phyloP scores from a whole-genome alignment of 2,797 vertebrate genomes.

The Anguilla obscura region DNA sequence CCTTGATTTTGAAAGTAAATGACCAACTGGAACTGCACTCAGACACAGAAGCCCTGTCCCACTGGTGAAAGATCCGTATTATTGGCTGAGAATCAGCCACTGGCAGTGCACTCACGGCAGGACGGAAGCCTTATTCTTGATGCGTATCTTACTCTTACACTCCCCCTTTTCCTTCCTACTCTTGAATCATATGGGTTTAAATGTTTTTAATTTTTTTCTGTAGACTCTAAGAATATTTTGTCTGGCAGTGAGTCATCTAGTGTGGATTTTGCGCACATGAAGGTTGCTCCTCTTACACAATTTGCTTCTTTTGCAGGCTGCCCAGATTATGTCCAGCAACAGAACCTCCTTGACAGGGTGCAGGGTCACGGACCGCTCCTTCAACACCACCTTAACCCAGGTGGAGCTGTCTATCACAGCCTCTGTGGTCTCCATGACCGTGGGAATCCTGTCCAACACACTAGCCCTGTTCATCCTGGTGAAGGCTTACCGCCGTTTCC shows the following conservation, averaged over 20 bases:
- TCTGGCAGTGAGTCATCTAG: background rate
- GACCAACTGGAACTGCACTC: no score
- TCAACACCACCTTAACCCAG: conserved; percentile 74
- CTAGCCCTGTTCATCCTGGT: conserved; percentile 88
- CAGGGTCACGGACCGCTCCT: conserved; percentile 45
- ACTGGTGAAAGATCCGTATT: background rate
- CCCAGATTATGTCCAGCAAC: conserved; percentile 21
- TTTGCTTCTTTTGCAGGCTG: background rate
- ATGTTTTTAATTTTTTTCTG: background rate
- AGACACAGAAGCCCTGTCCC: background rate
- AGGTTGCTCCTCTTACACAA: background rate
- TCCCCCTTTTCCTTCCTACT: background rate
- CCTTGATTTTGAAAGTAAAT: no score
- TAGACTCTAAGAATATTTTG: background rate
- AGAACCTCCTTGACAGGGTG: background rate
- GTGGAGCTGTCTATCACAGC: conserved; percentile 79
- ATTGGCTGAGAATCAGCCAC: background rate
- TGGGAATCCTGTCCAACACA: conserved; percentile 90
- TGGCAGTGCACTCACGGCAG: background rate
- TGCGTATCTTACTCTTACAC: background rate
- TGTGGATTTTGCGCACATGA: background rate
- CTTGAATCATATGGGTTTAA: background rate
- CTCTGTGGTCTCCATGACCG: conserved; percentile 88
- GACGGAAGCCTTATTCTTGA: background rate
- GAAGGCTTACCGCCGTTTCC: conserved; percentile 85